These are phyloP conservation scores for Drosophila recens DNA, from an alignment of 2,888 invertebrate genomes.

Conservation along the genomic window DNA sequence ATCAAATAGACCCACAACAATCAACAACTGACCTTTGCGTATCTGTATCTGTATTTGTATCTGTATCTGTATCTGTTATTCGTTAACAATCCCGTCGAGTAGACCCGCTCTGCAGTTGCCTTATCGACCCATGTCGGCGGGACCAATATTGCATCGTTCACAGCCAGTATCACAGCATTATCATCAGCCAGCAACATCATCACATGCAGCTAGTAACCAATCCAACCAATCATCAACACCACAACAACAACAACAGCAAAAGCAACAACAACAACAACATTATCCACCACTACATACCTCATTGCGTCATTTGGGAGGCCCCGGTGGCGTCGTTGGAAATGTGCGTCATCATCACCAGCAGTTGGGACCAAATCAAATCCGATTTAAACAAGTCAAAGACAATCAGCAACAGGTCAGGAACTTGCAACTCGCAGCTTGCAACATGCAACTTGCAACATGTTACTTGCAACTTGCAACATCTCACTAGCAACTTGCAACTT, in stretches of 20 bases:
- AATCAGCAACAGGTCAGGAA: slow-evolving; percentile 83
- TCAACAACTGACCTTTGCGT: slow-evolving; percentile 55
- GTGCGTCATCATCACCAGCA: slow-evolving; percentile 60
- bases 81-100: slow-evolving; percentile 47
- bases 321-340: slow-evolving; percentile 53
- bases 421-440: slow-evolving; percentile 6
- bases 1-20: slow-evolving; percentile 40
- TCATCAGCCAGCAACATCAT: slow-evolving; percentile 66
- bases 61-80: slow-evolving; percentile 25
- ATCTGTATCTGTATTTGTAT: slow-evolving; percentile 28
- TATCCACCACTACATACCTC: slow-evolving; percentile 73
- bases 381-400: slow-evolving; percentile 75
- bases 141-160: slow-evolving; percentile 85
- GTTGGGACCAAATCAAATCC: slow-evolving; percentile 74
- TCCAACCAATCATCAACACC: slow-evolving; percentile 59
- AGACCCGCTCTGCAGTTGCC: slow-evolving; percentile 85
- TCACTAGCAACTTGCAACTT: background rate
- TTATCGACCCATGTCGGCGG: slow-evolving; percentile 85
- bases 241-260: slow-evolving; percentile 30
- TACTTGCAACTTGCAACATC: slow-evolving; percentile 1
- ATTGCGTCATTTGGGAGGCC: slow-evolving; percentile 84
- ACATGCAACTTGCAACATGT: slow-evolving; percentile 13
- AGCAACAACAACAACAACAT: slow-evolving; percentile 53
- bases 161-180: slow-evolving; percentile 70
- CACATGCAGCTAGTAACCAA: slow-evolving; percentile 60